A percentile compares a stretch with the other conserved stretches of the same genome.
Conservation (phyloP, 2,888 invertebrate genomes). For the Lasioglossum pauxillum region DNA sequence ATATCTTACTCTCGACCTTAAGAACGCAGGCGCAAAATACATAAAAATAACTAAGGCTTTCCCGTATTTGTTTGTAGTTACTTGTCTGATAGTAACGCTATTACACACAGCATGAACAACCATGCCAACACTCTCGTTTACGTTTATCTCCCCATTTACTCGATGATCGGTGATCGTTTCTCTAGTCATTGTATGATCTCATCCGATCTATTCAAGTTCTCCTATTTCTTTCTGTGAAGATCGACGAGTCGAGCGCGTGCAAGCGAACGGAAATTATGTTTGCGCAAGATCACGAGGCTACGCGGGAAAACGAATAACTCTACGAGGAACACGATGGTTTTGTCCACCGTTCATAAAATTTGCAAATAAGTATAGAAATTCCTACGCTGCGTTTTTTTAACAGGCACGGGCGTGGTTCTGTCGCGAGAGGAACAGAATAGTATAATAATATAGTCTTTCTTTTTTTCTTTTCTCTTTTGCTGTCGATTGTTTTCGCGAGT, state of each 20-base stretch:
- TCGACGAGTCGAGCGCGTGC: conserved; percentile 47
- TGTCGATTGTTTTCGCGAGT: conserved; percentile 12
- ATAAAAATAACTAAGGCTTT: conserved; percentile 64
- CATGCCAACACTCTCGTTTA: conserved; percentile 22
- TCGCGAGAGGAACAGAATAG: conserved; percentile 56
- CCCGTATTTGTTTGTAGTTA: conserved; percentile 50
- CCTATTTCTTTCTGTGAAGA: conserved; percentile 16
- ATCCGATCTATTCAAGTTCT: conserved; percentile 5
- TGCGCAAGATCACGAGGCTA: neutral
- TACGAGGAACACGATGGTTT: conserved; percentile 35
- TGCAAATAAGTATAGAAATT: conserved; percentile 33
- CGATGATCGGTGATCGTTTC: conserved; percentile 8
- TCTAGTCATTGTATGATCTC: neutral
- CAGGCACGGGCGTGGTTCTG: conserved; percentile 28
- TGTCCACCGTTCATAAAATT: neutral
- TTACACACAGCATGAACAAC: conserved; percentile 45
- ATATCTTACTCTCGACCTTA: conserved; percentile 69
- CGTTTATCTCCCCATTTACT: conserved; percentile 12
- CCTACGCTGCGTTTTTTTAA: neutral
- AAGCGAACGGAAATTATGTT: neutral
- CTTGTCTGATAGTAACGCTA: conserved; percentile 44
- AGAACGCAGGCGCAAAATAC: conserved; percentile 60
- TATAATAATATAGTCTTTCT: conserved; percentile 43
- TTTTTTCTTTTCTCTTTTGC: conserved; percentile 7
- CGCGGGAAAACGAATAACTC: neutral